Percentiles rank a stretch among this genome's conserved stretches.
These are phyloP conservation scores for Heterodera schachtii DNA, from an alignment of 1,140 invertebrate genomes.

Conservation along the genomic window DNA sequence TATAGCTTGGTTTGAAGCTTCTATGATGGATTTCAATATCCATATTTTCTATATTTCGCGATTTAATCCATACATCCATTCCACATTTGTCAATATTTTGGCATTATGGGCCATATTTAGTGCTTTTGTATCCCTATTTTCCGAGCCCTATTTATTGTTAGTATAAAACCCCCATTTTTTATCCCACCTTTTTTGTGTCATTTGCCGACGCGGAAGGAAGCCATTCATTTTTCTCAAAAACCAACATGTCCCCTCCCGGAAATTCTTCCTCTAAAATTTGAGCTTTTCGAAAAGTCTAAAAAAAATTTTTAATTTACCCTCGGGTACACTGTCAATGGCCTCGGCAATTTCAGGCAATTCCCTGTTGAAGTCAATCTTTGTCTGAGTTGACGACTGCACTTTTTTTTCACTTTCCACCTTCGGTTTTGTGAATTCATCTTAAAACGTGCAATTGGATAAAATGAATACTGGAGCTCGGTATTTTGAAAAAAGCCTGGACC, in stretches of 20 bases:
- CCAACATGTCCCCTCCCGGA: constrained; percentile 20
- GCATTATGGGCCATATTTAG: too few species aligned
- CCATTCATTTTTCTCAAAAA: background rate
- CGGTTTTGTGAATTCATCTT: constrained; percentile 6
- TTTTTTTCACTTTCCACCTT: background rate
- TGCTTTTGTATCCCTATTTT: too few species aligned
- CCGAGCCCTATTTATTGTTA: background rate
- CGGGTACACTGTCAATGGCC: constrained; percentile 43
- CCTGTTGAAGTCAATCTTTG: constrained; percentile 3
- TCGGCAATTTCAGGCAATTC: constrained; percentile 48
- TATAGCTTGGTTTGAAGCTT: too few species aligned
- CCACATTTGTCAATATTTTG: too few species aligned
- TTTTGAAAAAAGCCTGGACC: too few species aligned
- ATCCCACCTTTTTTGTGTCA: constrained; percentile 2
- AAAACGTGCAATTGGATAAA: background rate
- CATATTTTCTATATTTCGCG: too few species aligned
- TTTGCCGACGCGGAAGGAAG: constrained; percentile 14
- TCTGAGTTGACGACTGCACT: constrained; percentile 3
- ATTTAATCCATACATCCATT: too few species aligned
- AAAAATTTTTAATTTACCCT: constrained; percentile 29
- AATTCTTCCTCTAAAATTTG: constrained; percentile 37
- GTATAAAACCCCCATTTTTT: too few species aligned
- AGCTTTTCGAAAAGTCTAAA: background rate
- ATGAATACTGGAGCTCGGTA: too few species aligned
- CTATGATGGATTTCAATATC: too few species aligned